Percentiles rank a stretch among this genome's conserved stretches.
Evolutionary conservation across 2,888 invertebrate genomes (phyloP).

Genomic region (Machimus atricapillus): DNA sequence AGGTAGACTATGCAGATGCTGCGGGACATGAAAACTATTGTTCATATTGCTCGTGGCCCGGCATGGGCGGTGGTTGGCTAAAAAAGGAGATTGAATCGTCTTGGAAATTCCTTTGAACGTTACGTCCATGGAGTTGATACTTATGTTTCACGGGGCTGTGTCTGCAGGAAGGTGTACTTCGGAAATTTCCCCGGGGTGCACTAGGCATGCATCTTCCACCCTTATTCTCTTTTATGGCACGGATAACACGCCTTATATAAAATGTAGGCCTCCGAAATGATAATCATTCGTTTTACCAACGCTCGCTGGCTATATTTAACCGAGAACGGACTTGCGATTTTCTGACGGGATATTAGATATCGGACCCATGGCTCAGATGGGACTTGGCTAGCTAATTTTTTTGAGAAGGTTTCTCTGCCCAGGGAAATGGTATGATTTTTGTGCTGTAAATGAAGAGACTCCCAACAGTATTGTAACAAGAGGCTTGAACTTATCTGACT

Average conservation of each 20-base stretch:
- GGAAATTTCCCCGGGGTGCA: slow-evolving; percentile 48
- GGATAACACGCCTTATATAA: slow-evolving; percentile 37
- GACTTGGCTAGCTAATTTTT: background rate
- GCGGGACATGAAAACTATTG: slow-evolving; percentile 26
- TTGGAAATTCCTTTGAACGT: slow-evolving; percentile 40
- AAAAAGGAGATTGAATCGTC: slow-evolving; percentile 39
- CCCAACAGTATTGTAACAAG: background rate
- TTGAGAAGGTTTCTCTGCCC: background rate
- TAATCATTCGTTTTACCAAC: slow-evolving; percentile 26
- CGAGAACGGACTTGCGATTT: slow-evolving; percentile 26
- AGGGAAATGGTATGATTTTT: background rate
- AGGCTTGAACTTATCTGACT: too few relatives aligned
- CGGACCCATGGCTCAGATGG: slow-evolving; percentile 27
- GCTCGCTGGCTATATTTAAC: slow-evolving; percentile 19
- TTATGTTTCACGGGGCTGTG: background rate
- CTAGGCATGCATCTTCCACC: slow-evolving; percentile 44
- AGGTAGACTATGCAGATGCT: slow-evolving; percentile 36
- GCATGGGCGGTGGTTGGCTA: background rate
- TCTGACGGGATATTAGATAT: slow-evolving; percentile 11
- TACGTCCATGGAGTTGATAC: slow-evolving; percentile 1
- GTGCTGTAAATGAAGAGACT: background rate
- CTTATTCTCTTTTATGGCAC: slow-evolving; percentile 2
- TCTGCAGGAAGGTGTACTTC: slow-evolving; percentile 44
- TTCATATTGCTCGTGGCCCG: slow-evolving; percentile 3
- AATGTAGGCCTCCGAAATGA: slow-evolving; percentile 38